phyloP scores from a whole-genome alignment of 2,113 vertebrate species.

The Peromyscus maniculatus region DNA sequence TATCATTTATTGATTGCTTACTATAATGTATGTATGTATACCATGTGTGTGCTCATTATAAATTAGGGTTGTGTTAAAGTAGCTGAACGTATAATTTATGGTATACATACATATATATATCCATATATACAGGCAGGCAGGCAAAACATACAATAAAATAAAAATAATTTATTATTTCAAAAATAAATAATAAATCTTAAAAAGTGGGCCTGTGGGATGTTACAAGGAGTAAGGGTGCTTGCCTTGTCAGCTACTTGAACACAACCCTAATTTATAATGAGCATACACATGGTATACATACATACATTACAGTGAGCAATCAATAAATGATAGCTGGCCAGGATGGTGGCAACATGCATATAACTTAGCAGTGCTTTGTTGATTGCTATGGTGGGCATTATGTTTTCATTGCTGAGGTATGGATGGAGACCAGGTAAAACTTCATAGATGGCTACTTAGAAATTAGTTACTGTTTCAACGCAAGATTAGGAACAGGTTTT shows the following conservation, averaged over 20 bases:
- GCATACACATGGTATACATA: too few relatives aligned
- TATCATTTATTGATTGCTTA: conserved; percentile 17
- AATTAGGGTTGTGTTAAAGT: conserved; percentile 50
- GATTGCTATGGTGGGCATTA: not conserved
- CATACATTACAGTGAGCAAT: too few relatives aligned
- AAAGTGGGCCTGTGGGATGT: too few relatives aligned
- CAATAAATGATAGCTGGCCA: too few relatives aligned
- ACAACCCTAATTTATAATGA: conserved; percentile 55
- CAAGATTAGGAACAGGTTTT: not conserved
- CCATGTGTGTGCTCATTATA: not conserved
- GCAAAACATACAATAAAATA: too few relatives aligned
- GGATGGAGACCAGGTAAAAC: conserved; percentile 18
- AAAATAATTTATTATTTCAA: too few relatives aligned
- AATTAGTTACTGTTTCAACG: not conserved
- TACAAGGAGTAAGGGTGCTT: too few relatives aligned
- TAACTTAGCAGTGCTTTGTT: conserved; percentile 33
- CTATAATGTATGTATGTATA: not conserved
- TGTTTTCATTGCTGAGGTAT: conserved; percentile 32
- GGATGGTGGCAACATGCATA: too few relatives aligned
- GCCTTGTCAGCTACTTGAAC: not conserved
- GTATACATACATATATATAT: too few relatives aligned
- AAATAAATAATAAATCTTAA: too few relatives aligned
- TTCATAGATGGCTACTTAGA: not conserved
- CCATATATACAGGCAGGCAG: too few relatives aligned
- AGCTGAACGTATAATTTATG: not conserved